Evolutionary conservation across 2,113 vertebrate genomes (phyloP).

Genomic region (Ramphastos sulfuratus): DNA sequence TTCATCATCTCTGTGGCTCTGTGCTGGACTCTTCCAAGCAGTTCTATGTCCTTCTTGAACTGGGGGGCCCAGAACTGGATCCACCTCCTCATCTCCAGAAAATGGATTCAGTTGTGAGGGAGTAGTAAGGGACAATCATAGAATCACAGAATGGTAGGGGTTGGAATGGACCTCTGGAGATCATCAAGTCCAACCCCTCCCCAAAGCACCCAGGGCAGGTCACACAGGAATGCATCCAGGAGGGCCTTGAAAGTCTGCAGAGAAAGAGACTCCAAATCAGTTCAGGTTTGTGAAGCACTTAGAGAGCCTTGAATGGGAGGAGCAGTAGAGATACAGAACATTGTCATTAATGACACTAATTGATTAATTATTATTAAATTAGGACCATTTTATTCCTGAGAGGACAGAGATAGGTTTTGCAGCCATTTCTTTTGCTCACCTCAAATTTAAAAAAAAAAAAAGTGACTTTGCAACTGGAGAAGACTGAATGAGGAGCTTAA

Average conservation of each 20-base stretch:
- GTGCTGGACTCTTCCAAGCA: too few relatives aligned
- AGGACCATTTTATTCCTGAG: constrained; percentile 3
- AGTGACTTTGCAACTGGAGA: constrained; percentile 30
- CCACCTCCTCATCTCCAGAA: not conserved
- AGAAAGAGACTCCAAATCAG: not conserved
- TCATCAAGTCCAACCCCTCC: too few relatives aligned
- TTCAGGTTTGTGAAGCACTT: not conserved
- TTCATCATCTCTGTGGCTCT: too few relatives aligned
- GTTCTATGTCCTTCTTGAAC: too few relatives aligned
- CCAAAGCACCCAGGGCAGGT: too few relatives aligned
- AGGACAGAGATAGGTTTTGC: not conserved
- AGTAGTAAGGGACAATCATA: not conserved
- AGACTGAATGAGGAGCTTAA: constrained; percentile 60
- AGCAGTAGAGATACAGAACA: not conserved
- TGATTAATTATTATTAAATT: constrained; percentile 51
- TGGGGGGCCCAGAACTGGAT: too few relatives aligned
- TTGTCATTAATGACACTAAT: constrained; percentile 6
- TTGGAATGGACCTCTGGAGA: too few relatives aligned
- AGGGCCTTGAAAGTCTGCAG: too few relatives aligned
- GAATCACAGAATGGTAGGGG: too few relatives aligned
- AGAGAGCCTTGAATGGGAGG: not conserved
- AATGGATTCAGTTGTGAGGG: not conserved
- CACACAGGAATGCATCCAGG: too few relatives aligned
- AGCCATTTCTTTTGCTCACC: not conserved
- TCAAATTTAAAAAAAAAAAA: not conserved